Evolutionary conservation across 2,888 invertebrate genomes (phyloP).

Genomic region (Chymomyza procnemis): DNA sequence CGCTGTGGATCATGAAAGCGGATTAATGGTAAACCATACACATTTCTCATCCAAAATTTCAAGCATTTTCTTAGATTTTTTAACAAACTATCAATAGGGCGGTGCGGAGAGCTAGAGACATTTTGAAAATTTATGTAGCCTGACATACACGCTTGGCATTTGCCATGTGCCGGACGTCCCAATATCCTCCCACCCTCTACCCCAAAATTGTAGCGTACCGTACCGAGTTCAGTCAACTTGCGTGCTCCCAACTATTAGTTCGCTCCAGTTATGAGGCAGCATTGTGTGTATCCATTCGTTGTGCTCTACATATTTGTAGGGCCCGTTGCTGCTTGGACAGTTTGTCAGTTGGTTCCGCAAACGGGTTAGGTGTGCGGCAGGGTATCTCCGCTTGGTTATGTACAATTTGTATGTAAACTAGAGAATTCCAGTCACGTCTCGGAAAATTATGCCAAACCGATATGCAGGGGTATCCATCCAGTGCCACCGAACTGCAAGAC

Average conservation of each 20-base stretch:
- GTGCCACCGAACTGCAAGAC: background rate
- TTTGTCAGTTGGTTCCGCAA: slow-evolving; percentile 52
- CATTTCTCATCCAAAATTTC: slow-evolving; percentile 66
- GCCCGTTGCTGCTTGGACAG: background rate
- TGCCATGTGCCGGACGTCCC: slow-evolving; percentile 24
- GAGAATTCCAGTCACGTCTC: slow-evolving; percentile 57
- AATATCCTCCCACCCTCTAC: too few species aligned
- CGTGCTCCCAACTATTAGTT: slow-evolving; percentile 2
- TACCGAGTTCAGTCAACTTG: slow-evolving; percentile 60
- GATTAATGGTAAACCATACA: slow-evolving; percentile 75
- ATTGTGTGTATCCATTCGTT: slow-evolving; percentile 39
- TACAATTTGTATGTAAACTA: slow-evolving; percentile 15
- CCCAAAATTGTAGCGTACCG: too few species aligned
- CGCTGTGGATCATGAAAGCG: slow-evolving; percentile 70
- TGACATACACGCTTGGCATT: slow-evolving; percentile 24
- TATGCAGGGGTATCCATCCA: slow-evolving; percentile 21
- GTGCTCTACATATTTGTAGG: slow-evolving; percentile 55
- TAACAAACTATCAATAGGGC: background rate
- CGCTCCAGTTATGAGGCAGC: slow-evolving; percentile 56
- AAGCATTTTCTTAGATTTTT: slow-evolving; percentile 42
- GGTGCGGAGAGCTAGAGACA: too few species aligned
- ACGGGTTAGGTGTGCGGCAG: slow-evolving; percentile 17
- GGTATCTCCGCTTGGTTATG: background rate
- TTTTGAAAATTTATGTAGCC: slow-evolving; percentile 42
- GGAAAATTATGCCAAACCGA: slow-evolving; percentile 38